Percentiles rank a stretch among this genome's conserved stretches.
Conservation (phyloP, 1,140 invertebrate species). For the Aphelenchoides besseyi region DNA sequence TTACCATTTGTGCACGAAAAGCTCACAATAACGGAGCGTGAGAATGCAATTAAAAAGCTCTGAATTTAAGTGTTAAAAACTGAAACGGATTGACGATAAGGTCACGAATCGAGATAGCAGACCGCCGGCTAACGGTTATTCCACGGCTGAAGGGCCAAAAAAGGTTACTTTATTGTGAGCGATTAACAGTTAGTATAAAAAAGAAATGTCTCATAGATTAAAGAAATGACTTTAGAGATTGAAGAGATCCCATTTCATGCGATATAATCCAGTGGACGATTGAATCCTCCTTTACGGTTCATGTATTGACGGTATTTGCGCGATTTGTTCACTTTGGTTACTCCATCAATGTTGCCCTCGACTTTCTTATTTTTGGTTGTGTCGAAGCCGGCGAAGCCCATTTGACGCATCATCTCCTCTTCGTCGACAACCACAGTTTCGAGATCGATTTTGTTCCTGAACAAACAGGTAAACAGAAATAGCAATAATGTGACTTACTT, state of each 20-base stretch:
- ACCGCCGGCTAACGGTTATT: no score
- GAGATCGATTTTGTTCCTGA: constrained; percentile 42
- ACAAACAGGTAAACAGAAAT: constrained; percentile 59
- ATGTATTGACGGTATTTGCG: constrained; percentile 96
- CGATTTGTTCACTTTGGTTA: constrained; percentile 89
- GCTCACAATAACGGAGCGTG: no score
- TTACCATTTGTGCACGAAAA: no score
- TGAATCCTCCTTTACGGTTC: constrained; percentile 98
- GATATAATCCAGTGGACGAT: constrained; percentile 80
- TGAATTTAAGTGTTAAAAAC: no score
- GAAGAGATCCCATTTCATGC: constrained; percentile 37
- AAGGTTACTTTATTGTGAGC: no score
- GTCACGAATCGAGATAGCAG: no score
- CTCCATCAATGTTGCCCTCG: constrained; percentile 82
- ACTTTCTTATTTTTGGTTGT: constrained; percentile 88
- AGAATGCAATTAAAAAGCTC: no score
- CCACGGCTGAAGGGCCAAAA: no score
- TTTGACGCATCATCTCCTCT: constrained; percentile 92
- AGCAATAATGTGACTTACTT: constrained; percentile 16
- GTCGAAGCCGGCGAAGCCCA: constrained; percentile 93
- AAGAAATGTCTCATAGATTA: neutral
- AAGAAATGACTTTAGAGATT: neutral
- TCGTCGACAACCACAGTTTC: constrained; percentile 72
- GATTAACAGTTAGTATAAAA: no score
- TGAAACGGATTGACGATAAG: no score